phyloP scores from a whole-genome alignment of 2,888 invertebrate genomes.

The Sacculina carcini region DNA sequence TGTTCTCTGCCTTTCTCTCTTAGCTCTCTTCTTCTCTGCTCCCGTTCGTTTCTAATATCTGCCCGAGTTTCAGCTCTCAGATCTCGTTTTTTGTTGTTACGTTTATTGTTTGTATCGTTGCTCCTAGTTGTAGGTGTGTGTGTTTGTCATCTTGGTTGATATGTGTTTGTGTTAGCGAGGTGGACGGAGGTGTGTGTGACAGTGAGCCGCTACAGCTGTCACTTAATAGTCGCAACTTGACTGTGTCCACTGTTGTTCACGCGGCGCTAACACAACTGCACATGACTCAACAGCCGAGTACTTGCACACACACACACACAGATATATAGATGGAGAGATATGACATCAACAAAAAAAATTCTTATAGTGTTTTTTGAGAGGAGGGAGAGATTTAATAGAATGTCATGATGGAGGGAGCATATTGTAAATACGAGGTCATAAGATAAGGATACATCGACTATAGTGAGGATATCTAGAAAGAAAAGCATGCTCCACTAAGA shows the following conservation, averaged over 20 bases:
- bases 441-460: too few relatives aligned
- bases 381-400: too few relatives aligned
- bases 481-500: too few relatives aligned
- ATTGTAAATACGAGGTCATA: too few relatives aligned
- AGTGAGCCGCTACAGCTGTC: not conserved
- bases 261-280: not conserved
- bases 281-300: not conserved
- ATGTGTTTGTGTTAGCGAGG: not conserved
- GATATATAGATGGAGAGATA: too few relatives aligned
- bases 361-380: too few relatives aligned
- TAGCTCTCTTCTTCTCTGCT: not conserved
- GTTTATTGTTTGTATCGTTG: not conserved
- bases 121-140: not conserved
- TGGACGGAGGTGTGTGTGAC: not conserved
- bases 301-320: too few relatives aligned
- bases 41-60: not conserved
- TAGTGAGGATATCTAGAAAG: too few relatives aligned
- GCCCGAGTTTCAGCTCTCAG: not conserved
- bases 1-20: not conserved
- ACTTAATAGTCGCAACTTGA: not conserved
- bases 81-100: not conserved
- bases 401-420: too few relatives aligned
- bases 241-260: not conserved
- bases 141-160: not conserved
- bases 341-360: too few relatives aligned